Evolutionary conservation across 2,797 vertebrate species (phyloP).

Genomic region (Etheostoma perlongum): DNA sequence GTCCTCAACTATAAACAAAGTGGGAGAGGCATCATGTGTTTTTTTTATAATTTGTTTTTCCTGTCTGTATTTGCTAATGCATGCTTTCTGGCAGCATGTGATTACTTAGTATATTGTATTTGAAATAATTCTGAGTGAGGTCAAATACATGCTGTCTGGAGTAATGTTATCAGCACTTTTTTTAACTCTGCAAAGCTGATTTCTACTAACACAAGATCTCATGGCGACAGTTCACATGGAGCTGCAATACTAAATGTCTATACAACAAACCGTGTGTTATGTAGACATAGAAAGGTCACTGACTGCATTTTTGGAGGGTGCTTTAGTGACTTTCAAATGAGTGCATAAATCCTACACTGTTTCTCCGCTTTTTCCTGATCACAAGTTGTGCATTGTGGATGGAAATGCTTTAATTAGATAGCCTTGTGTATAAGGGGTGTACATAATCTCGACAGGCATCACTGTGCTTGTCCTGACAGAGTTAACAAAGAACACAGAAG

Average conservation of each 20-base stretch:
- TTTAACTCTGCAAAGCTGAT: slow-evolving; percentile 9
- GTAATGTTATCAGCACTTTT: slow-evolving; percentile 9
- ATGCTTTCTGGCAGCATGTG: slow-evolving; percentile 13
- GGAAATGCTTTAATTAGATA: slow-evolving; percentile 83
- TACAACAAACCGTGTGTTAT: background rate
- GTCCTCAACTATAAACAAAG: slow-evolving; percentile 17
- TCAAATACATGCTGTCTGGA: slow-evolving; percentile 27
- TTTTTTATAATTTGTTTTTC: slow-evolving; percentile 4
- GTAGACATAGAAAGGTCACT: slow-evolving; percentile 7
- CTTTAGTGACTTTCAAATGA: slow-evolving; percentile 29
- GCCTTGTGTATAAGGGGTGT: slow-evolving; percentile 72
- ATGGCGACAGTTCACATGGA: slow-evolving; percentile 1
- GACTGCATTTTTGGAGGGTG: slow-evolving; percentile 11
- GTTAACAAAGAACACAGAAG: slow-evolving; percentile 34
- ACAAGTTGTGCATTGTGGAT: slow-evolving; percentile 49
- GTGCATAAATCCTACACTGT: slow-evolving; percentile 18
- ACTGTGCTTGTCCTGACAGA: slow-evolving; percentile 36
- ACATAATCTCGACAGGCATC: slow-evolving; percentile 41
- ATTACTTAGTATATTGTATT: background rate
- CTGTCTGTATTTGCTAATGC: slow-evolving; percentile 8
- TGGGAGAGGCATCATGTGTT: slow-evolving; percentile 9
- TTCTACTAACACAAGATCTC: slow-evolving; percentile 6
- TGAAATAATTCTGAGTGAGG: slow-evolving; percentile 10
- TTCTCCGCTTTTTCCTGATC: slow-evolving; percentile 29
- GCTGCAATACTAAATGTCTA: background rate